These are phyloP conservation scores for Ochotona princeps DNA, from an alignment of 2,113 vertebrate genomes.

Conservation along the genomic window DNA sequence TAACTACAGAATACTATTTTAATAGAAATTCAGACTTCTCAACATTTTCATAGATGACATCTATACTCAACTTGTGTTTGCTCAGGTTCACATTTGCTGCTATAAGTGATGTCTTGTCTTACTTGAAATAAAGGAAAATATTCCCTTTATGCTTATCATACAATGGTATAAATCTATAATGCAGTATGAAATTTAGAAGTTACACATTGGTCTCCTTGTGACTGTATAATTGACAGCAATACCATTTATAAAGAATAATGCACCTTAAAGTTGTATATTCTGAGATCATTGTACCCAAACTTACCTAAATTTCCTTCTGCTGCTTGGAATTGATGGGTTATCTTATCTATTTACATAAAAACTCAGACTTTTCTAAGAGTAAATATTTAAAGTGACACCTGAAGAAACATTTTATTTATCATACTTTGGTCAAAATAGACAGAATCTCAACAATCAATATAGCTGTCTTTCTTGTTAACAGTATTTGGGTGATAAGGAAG, in stretches of 20 bases:
- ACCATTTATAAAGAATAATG: slow-evolving; percentile 69
- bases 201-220: slow-evolving; percentile 56
- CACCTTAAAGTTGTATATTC: slow-evolving; percentile 54
- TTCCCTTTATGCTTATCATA: slow-evolving; percentile 70
- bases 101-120: slow-evolving; percentile 28
- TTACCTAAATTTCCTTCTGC: slow-evolving; percentile 76
- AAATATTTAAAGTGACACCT: neutral
- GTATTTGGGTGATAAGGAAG: neutral
- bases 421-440: neutral
- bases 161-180: slow-evolving; percentile 51
- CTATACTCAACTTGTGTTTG: slow-evolving; percentile 24
- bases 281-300: slow-evolving; percentile 72
- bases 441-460: slow-evolving; percentile 14
- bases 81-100: slow-evolving; percentile 7
- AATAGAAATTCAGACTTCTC: slow-evolving; percentile 46
- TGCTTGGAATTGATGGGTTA: slow-evolving; percentile 59
- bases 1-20: slow-evolving; percentile 14
- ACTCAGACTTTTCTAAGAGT: neutral
- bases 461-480: neutral
- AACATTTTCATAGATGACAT: neutral
- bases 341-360: slow-evolving; percentile 42
- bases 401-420: neutral
- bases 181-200: slow-evolving; percentile 67
- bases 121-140: slow-evolving; percentile 51
- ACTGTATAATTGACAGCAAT: slow-evolving; percentile 74